phyloP scores from a whole-genome alignment of 2,113 vertebrate genomes.

The Peromyscus leucopus region DNA sequence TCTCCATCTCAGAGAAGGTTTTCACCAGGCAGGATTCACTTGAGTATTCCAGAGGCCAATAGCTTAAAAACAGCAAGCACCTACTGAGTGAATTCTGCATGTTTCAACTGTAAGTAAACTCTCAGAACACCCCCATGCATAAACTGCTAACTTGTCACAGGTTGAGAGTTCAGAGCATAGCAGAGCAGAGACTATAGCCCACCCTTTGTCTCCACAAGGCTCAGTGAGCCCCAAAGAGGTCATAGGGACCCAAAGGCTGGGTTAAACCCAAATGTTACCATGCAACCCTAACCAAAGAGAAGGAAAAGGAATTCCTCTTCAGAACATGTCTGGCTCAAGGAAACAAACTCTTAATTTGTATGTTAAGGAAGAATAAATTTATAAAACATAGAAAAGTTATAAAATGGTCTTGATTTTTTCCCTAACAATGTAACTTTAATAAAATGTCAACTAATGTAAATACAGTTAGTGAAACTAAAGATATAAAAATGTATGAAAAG shows the following conservation, averaged over 20 bases:
- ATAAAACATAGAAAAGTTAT: conserved; percentile 6
- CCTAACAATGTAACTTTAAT: not conserved
- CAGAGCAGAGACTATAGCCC: not conserved
- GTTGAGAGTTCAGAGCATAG: not conserved
- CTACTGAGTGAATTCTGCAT: not conserved
- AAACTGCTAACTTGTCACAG: not conserved
- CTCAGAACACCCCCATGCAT: not conserved
- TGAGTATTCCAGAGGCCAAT: conserved; percentile 56
- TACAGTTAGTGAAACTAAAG: not conserved
- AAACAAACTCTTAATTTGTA: not conserved
- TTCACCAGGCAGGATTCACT: conserved; percentile 15
- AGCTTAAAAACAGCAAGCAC: not conserved
- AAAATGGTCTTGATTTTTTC: conserved; percentile 33
- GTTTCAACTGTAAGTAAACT: not conserved
- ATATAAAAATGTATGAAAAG: not conserved
- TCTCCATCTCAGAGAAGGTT: not conserved
- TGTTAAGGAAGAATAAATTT: not conserved
- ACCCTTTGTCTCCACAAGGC: not conserved
- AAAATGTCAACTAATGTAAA: conserved; percentile 28
- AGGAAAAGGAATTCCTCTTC: conserved; percentile 20
- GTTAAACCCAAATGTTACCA: not conserved
- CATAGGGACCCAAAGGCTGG: not conserved
- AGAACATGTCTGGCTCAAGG: not conserved
- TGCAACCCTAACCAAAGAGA: not conserved
- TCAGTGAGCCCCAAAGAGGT: not conserved